Conservation (phyloP, 2,888 invertebrate species). For the Campoplex capitator region DNA sequence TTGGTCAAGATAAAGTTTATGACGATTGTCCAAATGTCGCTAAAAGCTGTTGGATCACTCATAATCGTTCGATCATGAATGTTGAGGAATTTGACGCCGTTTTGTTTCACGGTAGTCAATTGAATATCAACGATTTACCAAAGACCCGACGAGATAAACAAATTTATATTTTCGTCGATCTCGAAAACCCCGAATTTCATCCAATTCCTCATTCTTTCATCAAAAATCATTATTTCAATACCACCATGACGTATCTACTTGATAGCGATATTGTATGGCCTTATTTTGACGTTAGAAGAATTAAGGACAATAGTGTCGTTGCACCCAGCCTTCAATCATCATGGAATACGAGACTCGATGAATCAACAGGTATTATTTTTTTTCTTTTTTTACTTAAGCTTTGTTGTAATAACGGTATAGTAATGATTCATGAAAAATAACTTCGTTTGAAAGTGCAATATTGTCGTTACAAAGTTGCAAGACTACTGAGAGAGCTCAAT, state of each 20-base stretch:
- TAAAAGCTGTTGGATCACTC: constrained; percentile 85
- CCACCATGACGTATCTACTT: constrained; percentile 87
- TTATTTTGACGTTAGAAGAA: constrained; percentile 82
- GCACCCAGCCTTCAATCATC: constrained; percentile 69
- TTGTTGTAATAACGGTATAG: neutral
- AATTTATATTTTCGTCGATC: constrained; percentile 85
- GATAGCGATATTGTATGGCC: constrained; percentile 86
- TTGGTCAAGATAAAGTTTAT: constrained; percentile 74
- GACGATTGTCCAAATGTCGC: constrained; percentile 73
- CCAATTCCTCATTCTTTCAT: constrained; percentile 67
- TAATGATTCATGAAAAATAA: neutral
- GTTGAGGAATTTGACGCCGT: constrained; percentile 85
- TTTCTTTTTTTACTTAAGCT: neutral
- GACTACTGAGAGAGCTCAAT: neutral
- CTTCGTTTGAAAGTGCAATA: too few species aligned
- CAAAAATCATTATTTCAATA: constrained; percentile 85
- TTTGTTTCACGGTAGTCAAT: constrained; percentile 85
- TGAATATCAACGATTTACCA: constrained; percentile 81
- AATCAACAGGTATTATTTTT: constrained; percentile 69
- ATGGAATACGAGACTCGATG: constrained; percentile 66
- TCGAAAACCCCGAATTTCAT: constrained; percentile 84
- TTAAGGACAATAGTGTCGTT: constrained; percentile 70
- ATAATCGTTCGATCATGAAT: constrained; percentile 79
- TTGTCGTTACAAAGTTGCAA: neutral
- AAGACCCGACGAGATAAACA: constrained; percentile 82